Conservation (phyloP, 2,797 vertebrate genomes). For the Melanotaenia nigrans region DNA sequence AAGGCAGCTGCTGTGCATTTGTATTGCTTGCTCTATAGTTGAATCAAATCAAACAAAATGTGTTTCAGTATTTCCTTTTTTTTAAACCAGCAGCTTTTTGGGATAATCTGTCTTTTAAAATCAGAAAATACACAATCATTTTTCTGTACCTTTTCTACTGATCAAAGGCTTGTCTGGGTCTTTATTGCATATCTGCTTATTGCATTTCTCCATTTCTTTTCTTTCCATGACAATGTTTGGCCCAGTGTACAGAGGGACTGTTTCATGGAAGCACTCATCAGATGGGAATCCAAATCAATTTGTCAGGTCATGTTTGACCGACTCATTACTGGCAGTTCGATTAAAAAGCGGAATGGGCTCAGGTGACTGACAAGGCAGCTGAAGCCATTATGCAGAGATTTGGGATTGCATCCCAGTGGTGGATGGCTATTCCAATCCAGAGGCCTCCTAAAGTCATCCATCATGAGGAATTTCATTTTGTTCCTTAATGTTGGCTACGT, state of each 20-base stretch:
- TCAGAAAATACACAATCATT: constrained; percentile 41
- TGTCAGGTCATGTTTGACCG: constrained; percentile 76
- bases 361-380: constrained; percentile 83
- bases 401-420: constrained; percentile 69
- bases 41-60: constrained; percentile 17
- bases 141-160: constrained; percentile 44
- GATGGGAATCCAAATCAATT: constrained; percentile 82
- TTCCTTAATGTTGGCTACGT: constrained; percentile 73
- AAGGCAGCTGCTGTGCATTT: constrained; percentile 25
- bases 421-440: constrained; percentile 62
- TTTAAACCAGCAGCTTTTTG: constrained; percentile 23
- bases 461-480: constrained; percentile 77
- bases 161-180: constrained; percentile 56
- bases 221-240: constrained; percentile 58
- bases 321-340: constrained; percentile 75
- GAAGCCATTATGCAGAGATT: constrained; percentile 75
- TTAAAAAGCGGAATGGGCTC: constrained; percentile 70
- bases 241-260: constrained; percentile 38
- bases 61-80: not conserved
- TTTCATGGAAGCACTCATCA: constrained; percentile 64
- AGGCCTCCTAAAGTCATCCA: constrained; percentile 78
- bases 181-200: constrained; percentile 70
- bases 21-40: constrained; percentile 18
- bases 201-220: constrained; percentile 66
- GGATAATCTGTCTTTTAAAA: constrained; percentile 44